phyloP scores from a whole-genome alignment of 2,797 vertebrate genomes.

The Echiichthys vipera region DNA sequence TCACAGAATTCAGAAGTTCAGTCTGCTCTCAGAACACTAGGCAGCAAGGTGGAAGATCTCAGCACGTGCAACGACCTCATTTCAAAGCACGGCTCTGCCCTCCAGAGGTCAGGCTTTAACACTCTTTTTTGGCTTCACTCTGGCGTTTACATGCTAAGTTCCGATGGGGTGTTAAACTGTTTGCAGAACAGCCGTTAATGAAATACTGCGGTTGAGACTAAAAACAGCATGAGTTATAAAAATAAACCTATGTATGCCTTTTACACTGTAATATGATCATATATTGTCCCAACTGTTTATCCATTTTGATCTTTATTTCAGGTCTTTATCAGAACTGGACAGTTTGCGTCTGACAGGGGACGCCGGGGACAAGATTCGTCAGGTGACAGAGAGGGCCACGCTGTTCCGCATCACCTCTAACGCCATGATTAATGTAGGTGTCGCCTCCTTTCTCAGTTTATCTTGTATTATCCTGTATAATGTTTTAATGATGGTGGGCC shows the following conservation, averaged over 20 bases:
- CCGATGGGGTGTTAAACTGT: neutral
- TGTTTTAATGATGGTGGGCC: neutral
- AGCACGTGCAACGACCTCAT: constrained; percentile 98
- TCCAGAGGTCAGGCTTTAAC: constrained; percentile 87
- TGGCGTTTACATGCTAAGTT: neutral
- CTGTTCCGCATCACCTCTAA: constrained; percentile 98
- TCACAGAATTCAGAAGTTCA: constrained; percentile 94
- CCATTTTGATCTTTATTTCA: constrained; percentile 67
- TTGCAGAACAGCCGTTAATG: neutral
- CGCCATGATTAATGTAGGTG: constrained; percentile 97
- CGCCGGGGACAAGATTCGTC: constrained; percentile 95
- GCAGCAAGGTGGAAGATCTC: constrained; percentile 96
- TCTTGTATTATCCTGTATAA: neutral
- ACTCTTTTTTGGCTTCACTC: neutral
- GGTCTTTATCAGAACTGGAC: constrained; percentile 96
- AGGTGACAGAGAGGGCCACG: constrained; percentile 95
- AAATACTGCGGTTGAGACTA: neutral
- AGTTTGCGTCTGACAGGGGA: constrained; percentile 90
- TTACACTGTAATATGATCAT: neutral
- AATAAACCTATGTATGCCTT: neutral
- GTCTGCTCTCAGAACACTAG: constrained; percentile 91
- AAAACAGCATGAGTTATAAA: neutral
- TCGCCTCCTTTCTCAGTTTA: neutral
- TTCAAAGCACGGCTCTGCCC: constrained; percentile 95
- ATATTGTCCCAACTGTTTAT: neutral